These are phyloP conservation scores for Calypte anna DNA, from an alignment of 2,113 vertebrate genomes.

Conservation along the genomic window DNA sequence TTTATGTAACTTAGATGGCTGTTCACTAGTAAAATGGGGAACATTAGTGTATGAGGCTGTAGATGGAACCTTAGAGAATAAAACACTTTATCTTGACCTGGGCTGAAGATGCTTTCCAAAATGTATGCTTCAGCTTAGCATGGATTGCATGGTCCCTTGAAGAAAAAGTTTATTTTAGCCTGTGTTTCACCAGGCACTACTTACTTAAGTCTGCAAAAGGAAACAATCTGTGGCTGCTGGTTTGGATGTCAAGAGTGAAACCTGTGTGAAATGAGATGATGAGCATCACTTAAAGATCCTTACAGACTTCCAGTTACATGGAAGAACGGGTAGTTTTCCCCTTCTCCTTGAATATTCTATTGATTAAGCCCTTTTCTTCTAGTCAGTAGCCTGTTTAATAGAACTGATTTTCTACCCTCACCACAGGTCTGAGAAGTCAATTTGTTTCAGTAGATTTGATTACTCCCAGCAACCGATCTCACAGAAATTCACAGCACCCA, in stretches of 20 bases:
- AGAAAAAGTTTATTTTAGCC: not conserved
- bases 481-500: not conserved
- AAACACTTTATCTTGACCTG: not conserved
- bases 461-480: slow-evolving; percentile 2
- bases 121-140: not conserved
- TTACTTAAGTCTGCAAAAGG: not conserved
- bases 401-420: not conserved
- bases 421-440: slow-evolving; percentile 2
- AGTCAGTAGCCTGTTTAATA: not conserved
- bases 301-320: not conserved
- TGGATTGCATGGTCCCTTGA: not conserved
- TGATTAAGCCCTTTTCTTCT: not conserved
- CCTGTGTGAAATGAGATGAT: not conserved
- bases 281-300: not conserved
- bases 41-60: not conserved
- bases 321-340: not conserved
- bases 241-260: not conserved
- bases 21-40: not conserved
- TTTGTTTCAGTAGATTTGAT: slow-evolving; percentile 25
- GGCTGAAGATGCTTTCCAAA: not conserved
- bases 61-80: not conserved
- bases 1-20: slow-evolving; percentile 25
- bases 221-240: not conserved
- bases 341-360: not conserved
- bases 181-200: not conserved